Evolutionary conservation across 1,140 invertebrate genomes (phyloP), one percentile per base, ranked within the genome.

Genomic region (Wiebesia pumilae): DNA sequence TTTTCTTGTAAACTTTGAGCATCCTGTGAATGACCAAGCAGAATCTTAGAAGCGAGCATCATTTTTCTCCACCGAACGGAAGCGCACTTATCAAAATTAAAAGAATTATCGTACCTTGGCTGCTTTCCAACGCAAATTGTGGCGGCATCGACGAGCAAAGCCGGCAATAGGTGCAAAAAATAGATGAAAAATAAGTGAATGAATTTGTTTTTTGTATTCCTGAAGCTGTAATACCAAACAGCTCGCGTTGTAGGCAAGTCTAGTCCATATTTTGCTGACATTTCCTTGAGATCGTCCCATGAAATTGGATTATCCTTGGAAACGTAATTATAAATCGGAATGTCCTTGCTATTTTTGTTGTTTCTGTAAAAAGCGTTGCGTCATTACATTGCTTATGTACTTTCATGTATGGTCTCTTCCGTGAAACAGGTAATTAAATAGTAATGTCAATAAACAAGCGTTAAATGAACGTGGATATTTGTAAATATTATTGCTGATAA

Each of bases 1-100:
- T 94, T 89, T 96, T 96, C 21, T 95, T 94, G 90, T 97, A 97
- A 38, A 97, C 94, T 82, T 95, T 95, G 6, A 96, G 91, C 93
- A 97, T 93, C 88, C 96, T 97, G 21, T 24, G 16, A 71, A 51
- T 58, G n/a, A 38, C 6, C 24, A 75, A 73, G 33, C n/a, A 7
- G 10, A 80, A 58, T 51, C 27, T 80, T 65, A 91, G 30, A 83
- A 87, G 79, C 54, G 33, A 90, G 87, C 84, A 16, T 40, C 4
- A 33, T 24, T n/a, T n/a, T 54, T 27, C 75, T 4, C 54, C 40
- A n/a, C 75, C 10, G 30, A 24, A 21, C 3, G 21, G 27, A 7
- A 79, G n/a, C 35, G 0, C 30, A 1, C 6, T 14, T 38, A 58
- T 27, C 10, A 16, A 38, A 69, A 69, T 67, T 30, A 81, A 81